These are phyloP conservation scores for Ditylenchus dipsaci DNA, from an alignment of 1,140 invertebrate genomes.

Conservation along the genomic window DNA sequence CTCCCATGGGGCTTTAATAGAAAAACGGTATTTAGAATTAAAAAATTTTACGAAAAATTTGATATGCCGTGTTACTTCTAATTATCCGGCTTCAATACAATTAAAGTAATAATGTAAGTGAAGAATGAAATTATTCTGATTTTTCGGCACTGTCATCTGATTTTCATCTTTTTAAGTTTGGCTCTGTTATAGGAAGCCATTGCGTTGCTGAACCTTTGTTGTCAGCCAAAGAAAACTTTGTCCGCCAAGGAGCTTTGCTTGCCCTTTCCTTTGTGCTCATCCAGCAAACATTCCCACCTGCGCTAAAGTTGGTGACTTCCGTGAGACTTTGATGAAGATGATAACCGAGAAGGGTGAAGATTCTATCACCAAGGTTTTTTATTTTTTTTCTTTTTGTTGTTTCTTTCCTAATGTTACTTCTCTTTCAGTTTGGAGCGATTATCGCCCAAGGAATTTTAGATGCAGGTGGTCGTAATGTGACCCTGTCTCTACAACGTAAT, in stretches of 20 bases:
- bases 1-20: too few species aligned
- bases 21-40: too few species aligned
- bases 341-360: constrained; percentile 95
- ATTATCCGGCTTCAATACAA: too few species aligned
- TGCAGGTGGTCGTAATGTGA: constrained; percentile 89
- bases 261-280: constrained; percentile 84
- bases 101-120: too few species aligned
- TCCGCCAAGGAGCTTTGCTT: constrained; percentile 82
- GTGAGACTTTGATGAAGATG: constrained; percentile 84
- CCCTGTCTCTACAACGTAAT: constrained; percentile 76
- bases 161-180: constrained; percentile 7
- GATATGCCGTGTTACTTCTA: too few species aligned
- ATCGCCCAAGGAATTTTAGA: constrained; percentile 89
- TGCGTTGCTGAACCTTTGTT: constrained; percentile 90
- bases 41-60: too few species aligned
- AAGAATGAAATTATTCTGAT: not conserved
- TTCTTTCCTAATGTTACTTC: not conserved
- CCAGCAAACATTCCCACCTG: constrained; percentile 90
- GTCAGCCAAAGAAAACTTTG: constrained; percentile 97
- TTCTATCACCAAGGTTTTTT: constrained; percentile 78
- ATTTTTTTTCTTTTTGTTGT: not conserved
- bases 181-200: constrained; percentile 77
- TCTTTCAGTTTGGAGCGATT: constrained; percentile 83
- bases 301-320: constrained; percentile 80
- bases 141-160: not conserved